Percentiles rank a stretch among this genome's conserved stretches.
Conservation (phyloP, 2,113 vertebrate species). For the Tragelaphus buxtoni region DNA sequence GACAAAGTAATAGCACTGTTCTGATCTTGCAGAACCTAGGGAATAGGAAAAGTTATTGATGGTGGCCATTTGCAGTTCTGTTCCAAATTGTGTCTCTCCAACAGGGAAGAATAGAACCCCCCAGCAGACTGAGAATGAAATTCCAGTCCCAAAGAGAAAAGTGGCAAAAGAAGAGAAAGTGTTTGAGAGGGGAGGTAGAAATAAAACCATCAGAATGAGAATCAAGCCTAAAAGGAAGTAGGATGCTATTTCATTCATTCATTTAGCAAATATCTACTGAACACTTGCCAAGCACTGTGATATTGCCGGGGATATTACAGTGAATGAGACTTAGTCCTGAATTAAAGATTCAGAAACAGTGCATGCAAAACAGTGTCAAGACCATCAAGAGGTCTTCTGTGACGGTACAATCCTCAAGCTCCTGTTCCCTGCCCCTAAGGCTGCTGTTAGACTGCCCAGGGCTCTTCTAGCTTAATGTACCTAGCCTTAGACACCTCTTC, state of each 20-base stretch:
- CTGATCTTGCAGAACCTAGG: not conserved
- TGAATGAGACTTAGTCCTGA: not conserved
- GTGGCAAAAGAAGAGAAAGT: not conserved
- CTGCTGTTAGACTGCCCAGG: not conserved
- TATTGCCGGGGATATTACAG: not conserved
- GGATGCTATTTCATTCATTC: not conserved
- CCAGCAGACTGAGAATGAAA: not conserved
- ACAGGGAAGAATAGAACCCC: not conserved
- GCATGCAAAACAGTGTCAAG: not conserved
- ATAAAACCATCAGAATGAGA: not conserved
- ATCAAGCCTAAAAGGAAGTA: not conserved
- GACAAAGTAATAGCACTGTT: not conserved
- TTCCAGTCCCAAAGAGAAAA: not conserved
- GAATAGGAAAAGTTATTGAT: not conserved
- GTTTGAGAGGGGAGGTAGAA: not conserved
- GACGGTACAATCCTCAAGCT: not conserved
- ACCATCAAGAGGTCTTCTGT: not conserved
- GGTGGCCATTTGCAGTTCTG: not conserved
- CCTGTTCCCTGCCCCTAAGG: not conserved
- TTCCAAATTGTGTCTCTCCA: not conserved
- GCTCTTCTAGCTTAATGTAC: not conserved
- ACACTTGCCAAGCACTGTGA: not conserved
- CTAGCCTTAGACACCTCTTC: not conserved
- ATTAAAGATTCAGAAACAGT: not conserved
- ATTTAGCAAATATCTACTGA: not conserved